phyloP scores from a whole-genome alignment of 2,797 vertebrate genomes.

The Eulemur coronatus region DNA sequence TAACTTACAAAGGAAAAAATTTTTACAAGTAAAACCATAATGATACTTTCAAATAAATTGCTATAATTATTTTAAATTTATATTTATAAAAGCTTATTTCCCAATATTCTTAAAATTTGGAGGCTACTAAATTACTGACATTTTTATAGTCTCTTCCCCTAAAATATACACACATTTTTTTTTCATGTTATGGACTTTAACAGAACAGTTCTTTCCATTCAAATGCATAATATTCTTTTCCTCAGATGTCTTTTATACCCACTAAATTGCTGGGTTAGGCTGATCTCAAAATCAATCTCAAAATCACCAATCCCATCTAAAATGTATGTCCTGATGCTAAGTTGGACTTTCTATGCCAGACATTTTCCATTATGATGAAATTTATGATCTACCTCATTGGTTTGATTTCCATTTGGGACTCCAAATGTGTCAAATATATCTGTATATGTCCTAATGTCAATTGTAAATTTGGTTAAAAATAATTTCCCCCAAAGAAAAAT shows the following conservation, averaged over 20 bases:
- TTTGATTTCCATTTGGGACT: neutral
- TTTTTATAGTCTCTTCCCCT: neutral
- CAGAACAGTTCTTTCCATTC: neutral
- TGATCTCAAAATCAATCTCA: neutral
- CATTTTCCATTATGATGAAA: neutral
- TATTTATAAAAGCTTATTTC: neutral
- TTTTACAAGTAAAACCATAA: neutral
- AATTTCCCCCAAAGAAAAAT: neutral
- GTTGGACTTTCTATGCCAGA: neutral
- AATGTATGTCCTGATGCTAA: neutral
- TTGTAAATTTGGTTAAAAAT: neutral
- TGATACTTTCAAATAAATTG: neutral
- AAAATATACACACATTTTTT: neutral
- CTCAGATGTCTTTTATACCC: neutral
- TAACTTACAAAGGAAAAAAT: neutral
- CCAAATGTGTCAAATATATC: neutral
- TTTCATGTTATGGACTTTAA: neutral
- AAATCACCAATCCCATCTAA: neutral
- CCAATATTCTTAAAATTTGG: neutral
- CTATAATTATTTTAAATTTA: neutral
- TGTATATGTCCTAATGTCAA: neutral
- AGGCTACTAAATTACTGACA: neutral
- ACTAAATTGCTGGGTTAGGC: neutral
- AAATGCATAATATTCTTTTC: neutral
- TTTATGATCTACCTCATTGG: neutral